These are phyloP conservation scores for Trachelus stipa DNA, from an alignment of 2,888 invertebrate species.

Conservation along the genomic window DNA sequence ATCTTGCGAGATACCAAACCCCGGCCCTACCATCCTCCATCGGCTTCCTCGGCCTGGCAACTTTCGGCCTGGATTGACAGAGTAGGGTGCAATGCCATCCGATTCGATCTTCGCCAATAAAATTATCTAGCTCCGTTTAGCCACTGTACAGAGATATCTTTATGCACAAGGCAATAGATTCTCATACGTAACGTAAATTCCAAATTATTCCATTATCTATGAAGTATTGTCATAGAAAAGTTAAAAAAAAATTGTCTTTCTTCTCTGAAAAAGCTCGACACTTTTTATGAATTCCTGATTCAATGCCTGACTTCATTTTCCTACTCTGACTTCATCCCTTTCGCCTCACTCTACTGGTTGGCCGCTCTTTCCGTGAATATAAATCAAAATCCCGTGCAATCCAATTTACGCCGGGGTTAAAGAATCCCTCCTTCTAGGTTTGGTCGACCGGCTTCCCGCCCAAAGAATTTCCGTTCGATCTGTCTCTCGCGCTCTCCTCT, in stretches of 20 bases:
- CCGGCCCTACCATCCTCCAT: conserved; percentile 31
- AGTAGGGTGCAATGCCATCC: conserved; percentile 15
- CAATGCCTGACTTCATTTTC: background rate
- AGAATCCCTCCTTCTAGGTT: conserved; percentile 42
- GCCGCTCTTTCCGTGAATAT: conserved; percentile 27
- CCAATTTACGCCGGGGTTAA: conserved; percentile 52
- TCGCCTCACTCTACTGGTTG: background rate
- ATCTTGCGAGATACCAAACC: conserved; percentile 53
- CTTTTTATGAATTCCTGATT: background rate
- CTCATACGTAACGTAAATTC: background rate
- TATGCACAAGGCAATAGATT: background rate
- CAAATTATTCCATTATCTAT: background rate
- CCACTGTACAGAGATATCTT: background rate
- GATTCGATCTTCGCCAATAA: conserved; percentile 56
- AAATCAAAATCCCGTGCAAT: conserved; percentile 53
- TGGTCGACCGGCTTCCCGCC: conserved; percentile 14
- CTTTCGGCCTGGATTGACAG: conserved; percentile 36
- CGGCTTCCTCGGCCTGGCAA: conserved; percentile 37
- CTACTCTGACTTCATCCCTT: background rate
- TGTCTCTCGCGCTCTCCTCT: conserved; percentile 20
- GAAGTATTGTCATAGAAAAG: background rate
- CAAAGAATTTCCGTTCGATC: conserved; percentile 21
- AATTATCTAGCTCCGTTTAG: conserved; percentile 39
- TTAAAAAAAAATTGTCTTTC: background rate
- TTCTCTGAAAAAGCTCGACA: background rate